Evolutionary conservation across 2,797 vertebrate species (phyloP).

Genomic region (Taenioides sp.): DNA sequence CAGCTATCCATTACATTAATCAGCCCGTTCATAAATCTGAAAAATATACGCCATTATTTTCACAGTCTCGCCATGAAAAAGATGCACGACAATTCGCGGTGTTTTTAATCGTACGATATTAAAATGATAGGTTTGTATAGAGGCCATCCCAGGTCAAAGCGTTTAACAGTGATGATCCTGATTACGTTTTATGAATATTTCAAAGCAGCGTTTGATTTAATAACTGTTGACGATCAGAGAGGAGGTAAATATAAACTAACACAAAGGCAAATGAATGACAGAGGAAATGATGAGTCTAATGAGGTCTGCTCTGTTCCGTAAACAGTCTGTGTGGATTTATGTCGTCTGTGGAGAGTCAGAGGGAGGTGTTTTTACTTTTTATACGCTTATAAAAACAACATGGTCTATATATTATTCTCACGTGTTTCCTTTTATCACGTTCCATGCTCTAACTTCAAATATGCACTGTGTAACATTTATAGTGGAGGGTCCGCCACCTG

Average conservation of each 20-base stretch:
- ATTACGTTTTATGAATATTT: conserved; percentile 20
- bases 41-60: conserved; percentile 39
- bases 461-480: too few species aligned
- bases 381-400: not conserved
- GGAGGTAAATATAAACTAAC: conserved; percentile 11
- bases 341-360: not conserved
- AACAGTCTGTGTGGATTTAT: conserved; percentile 5
- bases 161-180: conserved; percentile 10
- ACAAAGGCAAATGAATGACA: conserved; percentile 1
- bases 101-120: conserved; percentile 20
- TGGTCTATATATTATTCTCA: not conserved
- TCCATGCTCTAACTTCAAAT: not conserved
- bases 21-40: conserved; percentile 35
- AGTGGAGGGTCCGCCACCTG: too few species aligned
- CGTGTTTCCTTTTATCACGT: too few species aligned
- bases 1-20: conserved; percentile 62
- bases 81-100: conserved; percentile 8
- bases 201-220: conserved; percentile 21
- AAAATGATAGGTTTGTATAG: not conserved
- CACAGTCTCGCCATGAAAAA: conserved; percentile 38
- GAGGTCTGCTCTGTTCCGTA: conserved; percentile 16
- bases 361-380: not conserved
- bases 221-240: not conserved
- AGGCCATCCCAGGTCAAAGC: conserved; percentile 16
- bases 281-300: conserved; percentile 16